phyloP scores from a whole-genome alignment of 2,113 vertebrate species.

The Poeciliopsis prolifica region DNA sequence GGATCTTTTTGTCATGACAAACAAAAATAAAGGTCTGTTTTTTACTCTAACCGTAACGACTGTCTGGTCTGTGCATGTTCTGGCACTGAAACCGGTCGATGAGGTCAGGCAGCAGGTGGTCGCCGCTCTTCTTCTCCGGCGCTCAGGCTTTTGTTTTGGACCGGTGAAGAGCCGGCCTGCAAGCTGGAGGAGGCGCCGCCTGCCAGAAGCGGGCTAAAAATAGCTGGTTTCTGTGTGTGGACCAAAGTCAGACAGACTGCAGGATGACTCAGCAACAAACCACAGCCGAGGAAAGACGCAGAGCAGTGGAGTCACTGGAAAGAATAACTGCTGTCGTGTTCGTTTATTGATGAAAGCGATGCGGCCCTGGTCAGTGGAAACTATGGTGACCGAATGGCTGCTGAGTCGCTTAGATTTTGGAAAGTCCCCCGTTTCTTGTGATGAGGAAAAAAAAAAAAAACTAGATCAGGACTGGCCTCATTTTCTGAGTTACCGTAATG shows the following conservation, averaged over 20 bases:
- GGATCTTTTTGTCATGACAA: slow-evolving; percentile 9
- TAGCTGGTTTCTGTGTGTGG: not conserved
- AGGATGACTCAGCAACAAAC: slow-evolving; percentile 8
- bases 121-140: not conserved
- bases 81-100: not conserved
- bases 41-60: slow-evolving; percentile 6
- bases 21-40: slow-evolving; percentile 50
- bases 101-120: not conserved
- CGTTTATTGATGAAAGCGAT: not conserved
- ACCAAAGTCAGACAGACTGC: not conserved
- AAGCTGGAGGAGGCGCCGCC: no score
- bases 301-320: not conserved
- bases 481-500: not conserved
- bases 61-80: not conserved
- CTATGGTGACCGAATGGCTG: not conserved
- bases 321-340: not conserved
- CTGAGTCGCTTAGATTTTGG: not conserved
- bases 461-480: not conserved
- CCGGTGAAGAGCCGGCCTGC: not conserved
- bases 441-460: not conserved
- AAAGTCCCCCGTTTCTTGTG: not conserved
- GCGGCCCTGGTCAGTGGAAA: not conserved
- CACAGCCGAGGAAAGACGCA: not conserved
- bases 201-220: not conserved
- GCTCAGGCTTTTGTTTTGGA: not conserved